Conservation (phyloP, 2,888 invertebrate species). For the Mesorhabditis spiculigera region DNA sequence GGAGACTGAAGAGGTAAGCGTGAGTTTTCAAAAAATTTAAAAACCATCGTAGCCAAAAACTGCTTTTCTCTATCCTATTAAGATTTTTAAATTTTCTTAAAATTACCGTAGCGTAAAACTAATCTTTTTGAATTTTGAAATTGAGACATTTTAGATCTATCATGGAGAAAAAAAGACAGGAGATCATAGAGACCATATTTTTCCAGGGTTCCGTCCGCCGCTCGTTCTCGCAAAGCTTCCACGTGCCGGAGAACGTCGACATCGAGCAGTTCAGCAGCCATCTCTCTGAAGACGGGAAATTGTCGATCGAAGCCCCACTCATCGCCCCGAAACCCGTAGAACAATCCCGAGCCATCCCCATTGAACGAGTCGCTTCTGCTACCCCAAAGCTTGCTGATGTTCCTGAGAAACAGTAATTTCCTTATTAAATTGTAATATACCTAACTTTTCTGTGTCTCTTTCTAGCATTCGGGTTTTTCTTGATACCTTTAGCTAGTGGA, state of each 20-base stretch:
- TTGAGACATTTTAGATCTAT: neutral
- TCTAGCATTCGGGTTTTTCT: too few species aligned
- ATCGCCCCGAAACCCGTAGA: too few species aligned
- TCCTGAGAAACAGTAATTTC: too few species aligned
- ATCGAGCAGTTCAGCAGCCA: conserved; percentile 18
- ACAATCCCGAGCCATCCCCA: too few species aligned
- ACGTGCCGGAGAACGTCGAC: conserved; percentile 27
- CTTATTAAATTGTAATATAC: too few species aligned
- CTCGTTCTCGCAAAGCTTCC: conserved; percentile 28
- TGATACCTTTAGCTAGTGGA: too few species aligned
- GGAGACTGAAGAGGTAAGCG: conserved; percentile 22
- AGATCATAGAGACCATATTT: neutral
- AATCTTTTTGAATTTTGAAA: too few species aligned
- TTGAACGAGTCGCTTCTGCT: too few species aligned
- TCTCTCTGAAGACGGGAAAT: conserved; percentile 19
- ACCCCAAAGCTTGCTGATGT: too few species aligned
- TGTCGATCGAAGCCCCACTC: conserved; percentile 22
- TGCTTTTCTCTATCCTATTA: neutral
- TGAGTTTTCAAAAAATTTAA: conserved; percentile 16
- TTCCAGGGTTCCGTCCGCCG: conserved; percentile 13
- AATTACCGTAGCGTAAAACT: too few species aligned
- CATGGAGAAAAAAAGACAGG: too few species aligned
- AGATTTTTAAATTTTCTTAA: neutral
- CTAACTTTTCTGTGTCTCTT: too few species aligned
- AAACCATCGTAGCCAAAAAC: neutral